A percentile compares a stretch with the other conserved stretches of the same genome.
Evolutionary conservation across 2,888 invertebrate genomes (phyloP).

Genomic region (Platynereis dumerilii): DNA sequence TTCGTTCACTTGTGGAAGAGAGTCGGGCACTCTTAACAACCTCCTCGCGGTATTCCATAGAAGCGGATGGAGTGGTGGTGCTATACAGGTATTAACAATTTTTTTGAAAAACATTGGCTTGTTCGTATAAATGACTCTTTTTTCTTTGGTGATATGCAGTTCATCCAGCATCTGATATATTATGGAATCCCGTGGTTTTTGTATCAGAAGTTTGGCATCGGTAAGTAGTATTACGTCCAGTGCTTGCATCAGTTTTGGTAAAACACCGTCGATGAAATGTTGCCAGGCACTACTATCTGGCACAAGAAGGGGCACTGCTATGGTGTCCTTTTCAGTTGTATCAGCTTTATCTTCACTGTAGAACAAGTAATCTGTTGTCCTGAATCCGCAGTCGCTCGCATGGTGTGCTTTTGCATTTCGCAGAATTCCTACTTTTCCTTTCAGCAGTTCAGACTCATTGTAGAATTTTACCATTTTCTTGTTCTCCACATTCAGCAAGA

Average conservation of each 20-base stretch:
- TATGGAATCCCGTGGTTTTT: constrained; percentile 15
- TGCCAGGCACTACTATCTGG: constrained; percentile 28
- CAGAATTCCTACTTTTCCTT: no score
- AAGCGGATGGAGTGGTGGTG: constrained; percentile 26
- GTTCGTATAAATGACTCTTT: constrained; percentile 4
- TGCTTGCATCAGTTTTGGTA: constrained; percentile 32
- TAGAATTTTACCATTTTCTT: no score
- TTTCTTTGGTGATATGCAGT: constrained; percentile 20
- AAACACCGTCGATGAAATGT: constrained; percentile 35
- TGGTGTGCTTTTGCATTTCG: no score
- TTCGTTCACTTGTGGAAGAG: neutral
- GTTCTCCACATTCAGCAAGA: no score
- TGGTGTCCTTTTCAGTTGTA: no score
- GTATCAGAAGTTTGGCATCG: constrained; percentile 18
- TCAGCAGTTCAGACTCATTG: no score
- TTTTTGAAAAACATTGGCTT: neutral
- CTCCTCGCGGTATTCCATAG: constrained; percentile 20
- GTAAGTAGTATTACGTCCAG: constrained; percentile 5
- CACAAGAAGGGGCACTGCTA: constrained; percentile 26
- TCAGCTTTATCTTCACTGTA: no score
- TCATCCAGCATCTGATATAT: constrained; percentile 20
- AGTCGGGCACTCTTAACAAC: neutral
- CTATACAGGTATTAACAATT: constrained; percentile 21
- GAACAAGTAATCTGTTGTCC: no score
- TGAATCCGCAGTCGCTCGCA: no score